Conservation (phyloP, 64 coral and sea anemone species). For the Pocillopora verrucosa region DNA sequence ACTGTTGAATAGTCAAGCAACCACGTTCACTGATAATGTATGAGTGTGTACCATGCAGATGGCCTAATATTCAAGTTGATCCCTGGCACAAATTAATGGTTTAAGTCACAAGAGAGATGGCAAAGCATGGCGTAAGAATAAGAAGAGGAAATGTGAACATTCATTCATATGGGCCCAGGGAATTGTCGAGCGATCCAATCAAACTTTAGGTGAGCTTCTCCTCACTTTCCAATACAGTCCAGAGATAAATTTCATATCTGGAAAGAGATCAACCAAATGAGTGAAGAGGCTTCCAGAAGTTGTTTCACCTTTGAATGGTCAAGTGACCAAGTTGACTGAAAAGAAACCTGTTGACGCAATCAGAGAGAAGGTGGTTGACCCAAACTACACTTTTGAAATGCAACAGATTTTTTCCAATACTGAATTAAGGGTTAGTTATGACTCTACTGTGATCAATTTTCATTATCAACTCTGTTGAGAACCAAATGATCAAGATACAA, state of each 20-base stretch:
- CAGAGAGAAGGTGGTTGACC: too few relatives aligned
- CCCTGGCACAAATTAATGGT: constrained; percentile 50
- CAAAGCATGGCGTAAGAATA: neutral
- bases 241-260: neutral
- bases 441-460: too few relatives aligned
- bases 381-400: too few relatives aligned
- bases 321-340: too few relatives aligned
- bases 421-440: too few relatives aligned
- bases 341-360: too few relatives aligned
- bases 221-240: constrained; percentile 20
- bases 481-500: too few relatives aligned
- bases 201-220: constrained; percentile 8
- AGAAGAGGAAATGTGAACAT: constrained; percentile 21
- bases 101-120: neutral
- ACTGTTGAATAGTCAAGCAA: too few relatives aligned
- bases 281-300: too few relatives aligned
- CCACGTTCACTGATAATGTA: neutral
- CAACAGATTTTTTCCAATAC: too few relatives aligned
- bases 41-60: constrained; percentile 19
- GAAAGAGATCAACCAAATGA: neutral
- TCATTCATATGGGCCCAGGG: constrained; percentile 9
- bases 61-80: constrained; percentile 60
- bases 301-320: too few relatives aligned
- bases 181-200: constrained; percentile 15
- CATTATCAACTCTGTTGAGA: too few relatives aligned